A percentile compares a stretch with the other conserved stretches of the same genome.
These are phyloP conservation scores for Leucophora obtusa DNA, from an alignment of 2,888 invertebrate genomes.

Conservation along the genomic window DNA sequence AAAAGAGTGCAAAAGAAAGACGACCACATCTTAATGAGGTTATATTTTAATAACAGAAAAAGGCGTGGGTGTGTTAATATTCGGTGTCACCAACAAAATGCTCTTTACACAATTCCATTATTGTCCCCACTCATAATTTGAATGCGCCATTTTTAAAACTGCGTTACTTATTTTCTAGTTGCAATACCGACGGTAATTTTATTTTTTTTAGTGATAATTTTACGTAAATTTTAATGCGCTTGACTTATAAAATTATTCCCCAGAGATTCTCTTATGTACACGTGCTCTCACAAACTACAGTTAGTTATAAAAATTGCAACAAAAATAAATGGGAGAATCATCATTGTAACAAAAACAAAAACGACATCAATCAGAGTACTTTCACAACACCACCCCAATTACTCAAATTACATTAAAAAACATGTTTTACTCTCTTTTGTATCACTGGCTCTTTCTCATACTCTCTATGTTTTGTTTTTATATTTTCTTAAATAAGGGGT, in stretches of 20 bases:
- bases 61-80: constrained; percentile 48
- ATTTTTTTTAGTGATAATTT: constrained; percentile 28
- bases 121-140: constrained; percentile 48
- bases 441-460: constrained; percentile 23
- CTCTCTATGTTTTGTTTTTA: constrained; percentile 10
- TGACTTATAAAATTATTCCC: constrained; percentile 40
- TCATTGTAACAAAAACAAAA: constrained; percentile 46
- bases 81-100: constrained; percentile 18
- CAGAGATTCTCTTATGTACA: constrained; percentile 52
- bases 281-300: constrained; percentile 60
- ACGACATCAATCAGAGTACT: constrained; percentile 43
- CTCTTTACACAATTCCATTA: constrained; percentile 23
- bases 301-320: constrained; percentile 38
- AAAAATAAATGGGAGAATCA: constrained; percentile 36
- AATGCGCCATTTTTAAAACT: constrained; percentile 54
- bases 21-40: constrained; percentile 44
- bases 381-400: constrained; percentile 52
- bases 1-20: constrained; percentile 24
- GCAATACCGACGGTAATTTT: constrained; percentile 45
- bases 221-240: constrained; percentile 60
- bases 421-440: constrained; percentile 11
- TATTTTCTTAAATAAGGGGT: constrained; percentile 50
- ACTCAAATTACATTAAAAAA: constrained; percentile 24
- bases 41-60: constrained; percentile 2
- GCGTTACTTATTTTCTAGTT: constrained; percentile 13